These are phyloP conservation scores for Lynx canadensis DNA, from an alignment of 2,113 vertebrate species.

Conservation along the genomic window DNA sequence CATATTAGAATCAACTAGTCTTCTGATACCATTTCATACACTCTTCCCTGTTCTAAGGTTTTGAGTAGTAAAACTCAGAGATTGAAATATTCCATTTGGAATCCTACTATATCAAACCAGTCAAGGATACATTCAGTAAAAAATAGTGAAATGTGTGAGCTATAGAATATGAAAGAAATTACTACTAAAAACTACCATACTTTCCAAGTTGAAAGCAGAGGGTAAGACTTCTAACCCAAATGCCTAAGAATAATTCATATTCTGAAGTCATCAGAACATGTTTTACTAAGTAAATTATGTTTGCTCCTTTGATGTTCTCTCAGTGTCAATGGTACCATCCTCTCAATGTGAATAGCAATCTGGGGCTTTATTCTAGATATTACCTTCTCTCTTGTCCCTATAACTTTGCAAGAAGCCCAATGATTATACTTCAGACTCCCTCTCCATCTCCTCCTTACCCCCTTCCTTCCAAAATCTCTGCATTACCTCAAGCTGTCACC, in stretches of 20 bases:
- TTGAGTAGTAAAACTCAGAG: neutral
- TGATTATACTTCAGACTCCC: neutral
- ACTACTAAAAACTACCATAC: neutral
- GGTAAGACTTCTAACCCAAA: neutral
- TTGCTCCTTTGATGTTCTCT: neutral
- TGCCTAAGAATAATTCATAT: neutral
- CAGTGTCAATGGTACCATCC: neutral
- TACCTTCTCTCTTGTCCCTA: neutral
- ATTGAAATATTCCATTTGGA: neutral
- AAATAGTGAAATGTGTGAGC: neutral
- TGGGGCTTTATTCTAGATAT: neutral
- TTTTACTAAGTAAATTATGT: neutral
- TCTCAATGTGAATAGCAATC: neutral
- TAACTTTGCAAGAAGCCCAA: neutral
- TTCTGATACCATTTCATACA: neutral
- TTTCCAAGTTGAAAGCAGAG: neutral
- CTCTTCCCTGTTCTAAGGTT: neutral
- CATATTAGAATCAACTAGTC: neutral
- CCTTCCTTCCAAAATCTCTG: neutral
- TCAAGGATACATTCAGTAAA: neutral
- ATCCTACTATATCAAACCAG: neutral
- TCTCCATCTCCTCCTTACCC: neutral
- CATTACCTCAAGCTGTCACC: neutral
- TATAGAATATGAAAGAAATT: neutral
- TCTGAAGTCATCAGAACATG: neutral